Conservation (phyloP, 2,797 vertebrate genomes). For the Onychomys torridus region DNA sequence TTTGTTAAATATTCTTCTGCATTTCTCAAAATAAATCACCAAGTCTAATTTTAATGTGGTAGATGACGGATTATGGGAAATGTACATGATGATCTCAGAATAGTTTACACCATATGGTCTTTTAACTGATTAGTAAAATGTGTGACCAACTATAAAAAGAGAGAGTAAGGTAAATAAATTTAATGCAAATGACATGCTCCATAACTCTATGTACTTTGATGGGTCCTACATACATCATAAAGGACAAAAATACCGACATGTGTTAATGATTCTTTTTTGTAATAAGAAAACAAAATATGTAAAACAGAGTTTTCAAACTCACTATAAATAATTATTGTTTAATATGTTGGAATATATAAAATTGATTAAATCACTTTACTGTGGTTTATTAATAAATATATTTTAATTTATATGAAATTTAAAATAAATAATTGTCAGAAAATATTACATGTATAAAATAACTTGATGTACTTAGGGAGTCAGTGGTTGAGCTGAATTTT, state of each 20-base stretch:
- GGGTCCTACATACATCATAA: not conserved
- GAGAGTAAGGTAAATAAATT: not conserved
- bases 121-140: not conserved
- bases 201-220: not conserved
- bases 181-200: not conserved
- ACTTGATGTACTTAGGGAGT: not conserved
- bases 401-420: not conserved
- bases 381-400: not conserved
- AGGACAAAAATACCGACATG: not conserved
- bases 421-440: slow-evolving; percentile 6
- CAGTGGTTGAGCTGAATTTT: not conserved
- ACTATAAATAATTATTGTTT: not conserved
- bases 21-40: not conserved
- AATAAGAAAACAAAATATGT: not conserved
- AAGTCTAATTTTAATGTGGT: not conserved
- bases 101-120: not conserved
- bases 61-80: not conserved
- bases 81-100: not conserved
- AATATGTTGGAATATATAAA: not conserved
- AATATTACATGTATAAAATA: not conserved
- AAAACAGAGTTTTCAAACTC: not conserved
- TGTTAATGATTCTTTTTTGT: not conserved
- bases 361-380: not conserved
- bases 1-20: not conserved
- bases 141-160: not conserved